These are phyloP conservation scores for Coregonus ussuriensis DNA, from an alignment of 2,797 vertebrate genomes.

Conservation along the genomic window DNA sequence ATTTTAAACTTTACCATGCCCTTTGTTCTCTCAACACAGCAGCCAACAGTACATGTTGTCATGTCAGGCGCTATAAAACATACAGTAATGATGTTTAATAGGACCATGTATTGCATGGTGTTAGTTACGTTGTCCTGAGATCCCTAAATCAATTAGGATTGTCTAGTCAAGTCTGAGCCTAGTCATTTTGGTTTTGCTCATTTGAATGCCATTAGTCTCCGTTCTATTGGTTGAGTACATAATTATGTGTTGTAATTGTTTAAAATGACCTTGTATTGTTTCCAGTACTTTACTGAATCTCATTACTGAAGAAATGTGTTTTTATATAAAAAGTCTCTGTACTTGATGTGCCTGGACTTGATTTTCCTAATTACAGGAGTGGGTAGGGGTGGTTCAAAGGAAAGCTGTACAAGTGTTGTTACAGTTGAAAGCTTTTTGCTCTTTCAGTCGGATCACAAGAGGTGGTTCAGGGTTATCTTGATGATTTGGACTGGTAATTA, in stretches of 20 bases:
- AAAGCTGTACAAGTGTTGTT: not conserved
- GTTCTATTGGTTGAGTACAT: no score
- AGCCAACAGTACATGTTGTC: no score
- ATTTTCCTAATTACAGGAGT: not conserved
- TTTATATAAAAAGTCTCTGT: not conserved
- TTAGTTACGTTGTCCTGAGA: not conserved
- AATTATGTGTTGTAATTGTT: constrained; percentile 27
- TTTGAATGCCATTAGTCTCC: constrained; percentile 42
- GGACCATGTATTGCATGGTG: not conserved
- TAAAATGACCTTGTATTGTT: constrained; percentile 26
- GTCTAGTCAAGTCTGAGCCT: not conserved
- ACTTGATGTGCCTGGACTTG: not conserved
- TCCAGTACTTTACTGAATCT: constrained; percentile 9
- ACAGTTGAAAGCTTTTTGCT: not conserved
- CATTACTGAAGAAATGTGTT: constrained; percentile 4
- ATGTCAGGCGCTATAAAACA: not conserved
- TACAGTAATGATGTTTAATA: not conserved
- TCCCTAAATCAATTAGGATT: constrained; percentile 37
- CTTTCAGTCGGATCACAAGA: not conserved
- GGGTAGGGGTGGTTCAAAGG: not conserved
- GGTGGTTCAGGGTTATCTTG: constrained; percentile 10
- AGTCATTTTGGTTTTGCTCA: constrained; percentile 41
- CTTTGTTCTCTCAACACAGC: not conserved
- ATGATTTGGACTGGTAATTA: not conserved
- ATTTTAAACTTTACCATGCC: not conserved